Evolutionary conservation across 2,888 invertebrate genomes (phyloP).

Genomic region (Hipparchia sbordonii): DNA sequence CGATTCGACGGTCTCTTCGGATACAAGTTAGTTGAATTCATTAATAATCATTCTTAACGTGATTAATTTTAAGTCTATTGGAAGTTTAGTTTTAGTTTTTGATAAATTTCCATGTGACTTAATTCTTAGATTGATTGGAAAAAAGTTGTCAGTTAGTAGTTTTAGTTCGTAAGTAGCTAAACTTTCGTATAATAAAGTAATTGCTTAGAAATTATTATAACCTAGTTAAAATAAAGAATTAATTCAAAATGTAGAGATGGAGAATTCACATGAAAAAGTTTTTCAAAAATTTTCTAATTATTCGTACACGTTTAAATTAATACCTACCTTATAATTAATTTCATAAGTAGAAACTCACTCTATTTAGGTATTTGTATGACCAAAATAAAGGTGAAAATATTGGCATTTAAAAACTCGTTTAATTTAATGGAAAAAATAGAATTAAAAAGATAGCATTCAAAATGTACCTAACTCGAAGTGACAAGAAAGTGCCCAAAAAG

Average conservation of each 20-base stretch:
- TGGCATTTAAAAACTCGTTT: too few relatives aligned
- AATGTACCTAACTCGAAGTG: too few relatives aligned
- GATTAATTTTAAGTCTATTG: slow-evolving; percentile 7
- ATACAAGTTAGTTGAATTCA: slow-evolving; percentile 33
- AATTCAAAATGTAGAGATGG: neutral
- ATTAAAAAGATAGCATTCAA: too few relatives aligned
- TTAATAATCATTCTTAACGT: slow-evolving; percentile 16
- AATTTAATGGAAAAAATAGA: too few relatives aligned
- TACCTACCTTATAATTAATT: too few relatives aligned
- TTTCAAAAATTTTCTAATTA: too few relatives aligned
- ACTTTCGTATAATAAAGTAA: neutral
- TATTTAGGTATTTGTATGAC: too few relatives aligned
- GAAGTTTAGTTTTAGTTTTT: neutral
- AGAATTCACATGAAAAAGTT: neutral
- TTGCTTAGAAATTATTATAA: too few relatives aligned
- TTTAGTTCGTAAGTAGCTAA: neutral
- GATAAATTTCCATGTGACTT: neutral
- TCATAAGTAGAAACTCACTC: too few relatives aligned
- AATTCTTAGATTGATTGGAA: slow-evolving; percentile 6
- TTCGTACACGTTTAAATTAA: too few relatives aligned
- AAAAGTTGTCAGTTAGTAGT: neutral
- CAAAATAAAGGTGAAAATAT: too few relatives aligned
- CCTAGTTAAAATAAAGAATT: neutral
- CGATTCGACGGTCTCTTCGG: slow-evolving; percentile 39
- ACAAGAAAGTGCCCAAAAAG: too few relatives aligned